Conservation (phyloP, 2,113 vertebrate genomes). For the Callaeas wilsoni region DNA sequence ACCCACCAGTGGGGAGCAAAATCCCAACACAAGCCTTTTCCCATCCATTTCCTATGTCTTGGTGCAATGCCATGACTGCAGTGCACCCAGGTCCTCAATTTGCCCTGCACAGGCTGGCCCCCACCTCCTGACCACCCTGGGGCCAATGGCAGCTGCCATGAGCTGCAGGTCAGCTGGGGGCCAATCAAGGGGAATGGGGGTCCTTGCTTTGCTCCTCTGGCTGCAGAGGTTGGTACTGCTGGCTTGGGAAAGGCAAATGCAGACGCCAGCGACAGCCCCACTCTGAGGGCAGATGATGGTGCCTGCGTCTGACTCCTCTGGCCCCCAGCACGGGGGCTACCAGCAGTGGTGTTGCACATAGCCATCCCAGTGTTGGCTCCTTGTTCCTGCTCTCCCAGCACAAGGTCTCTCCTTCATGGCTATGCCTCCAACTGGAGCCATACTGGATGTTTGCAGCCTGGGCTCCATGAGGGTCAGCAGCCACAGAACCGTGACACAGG, state of each 20-base stretch:
- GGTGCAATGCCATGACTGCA: neutral
- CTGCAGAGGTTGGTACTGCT: neutral
- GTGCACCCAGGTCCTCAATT: neutral
- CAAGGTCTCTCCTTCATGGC: fast-evolving
- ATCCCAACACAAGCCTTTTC: neutral
- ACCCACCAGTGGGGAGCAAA: neutral
- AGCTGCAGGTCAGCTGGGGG: neutral
- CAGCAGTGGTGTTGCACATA: fast-evolving
- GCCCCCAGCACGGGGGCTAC: neutral
- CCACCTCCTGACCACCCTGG: neutral
- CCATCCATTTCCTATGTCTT: neutral
- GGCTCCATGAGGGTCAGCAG: neutral
- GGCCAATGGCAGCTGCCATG: fast-evolving
- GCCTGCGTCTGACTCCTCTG: neutral
- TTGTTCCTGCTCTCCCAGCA: neutral
- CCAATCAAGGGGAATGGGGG: fast-evolving
- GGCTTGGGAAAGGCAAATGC: neutral
- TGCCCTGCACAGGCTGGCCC: neutral
- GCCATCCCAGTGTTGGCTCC: neutral
- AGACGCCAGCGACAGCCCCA: fast-evolving
- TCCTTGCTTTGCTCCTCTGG: neutral
- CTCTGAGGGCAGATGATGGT: neutral
- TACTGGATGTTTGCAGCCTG: neutral
- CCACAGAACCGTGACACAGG: neutral
- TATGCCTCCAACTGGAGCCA: fast-evolving